phyloP scores from a whole-genome alignment of 2,888 invertebrate genomes.

The Tenodera sinensis region DNA sequence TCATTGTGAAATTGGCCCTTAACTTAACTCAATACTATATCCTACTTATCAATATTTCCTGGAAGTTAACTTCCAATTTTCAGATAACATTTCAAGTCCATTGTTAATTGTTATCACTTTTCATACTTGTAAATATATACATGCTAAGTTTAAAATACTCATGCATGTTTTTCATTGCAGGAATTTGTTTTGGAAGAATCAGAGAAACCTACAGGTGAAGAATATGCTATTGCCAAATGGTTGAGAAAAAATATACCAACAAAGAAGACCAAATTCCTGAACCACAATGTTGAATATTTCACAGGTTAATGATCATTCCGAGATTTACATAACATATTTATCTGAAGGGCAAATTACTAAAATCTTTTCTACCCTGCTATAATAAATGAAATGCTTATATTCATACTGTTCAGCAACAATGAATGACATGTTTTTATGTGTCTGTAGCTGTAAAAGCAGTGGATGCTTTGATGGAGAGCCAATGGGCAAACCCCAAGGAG shows the following conservation, averaged over 20 bases:
- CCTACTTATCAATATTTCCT: too few relatives aligned
- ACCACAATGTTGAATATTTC: conserved; percentile 96
- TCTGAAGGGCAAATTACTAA: not conserved
- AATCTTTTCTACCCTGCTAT: not conserved
- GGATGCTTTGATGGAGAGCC: conserved; percentile 85
- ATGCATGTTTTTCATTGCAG: conserved; percentile 35
- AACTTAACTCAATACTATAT: too few relatives aligned
- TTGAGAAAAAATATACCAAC: conserved; percentile 88
- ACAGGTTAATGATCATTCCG: conserved; percentile 58
- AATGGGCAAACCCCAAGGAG: conserved; percentile 65
- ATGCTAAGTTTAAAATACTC: not conserved
- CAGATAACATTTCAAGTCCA: too few relatives aligned
- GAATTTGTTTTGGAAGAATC: conserved; percentile 49
- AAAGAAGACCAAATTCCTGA: conserved; percentile 93
- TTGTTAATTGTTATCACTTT: not conserved
- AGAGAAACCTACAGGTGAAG: conserved; percentile 83
- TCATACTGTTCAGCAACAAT: conserved; percentile 11
- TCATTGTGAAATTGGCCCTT: too few relatives aligned
- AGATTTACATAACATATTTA: not conserved
- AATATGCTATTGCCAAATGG: conserved; percentile 92
- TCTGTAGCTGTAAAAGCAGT: conserved; percentile 76
- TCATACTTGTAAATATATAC: not conserved
- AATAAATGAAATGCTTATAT: not conserved
- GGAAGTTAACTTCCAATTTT: too few relatives aligned
- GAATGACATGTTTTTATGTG: not conserved